Percentiles rank a stretch among this genome's conserved stretches.
These are phyloP conservation scores for Eumerus sabulonum DNA, from an alignment of 2,888 invertebrate species.

Conservation along the genomic window DNA sequence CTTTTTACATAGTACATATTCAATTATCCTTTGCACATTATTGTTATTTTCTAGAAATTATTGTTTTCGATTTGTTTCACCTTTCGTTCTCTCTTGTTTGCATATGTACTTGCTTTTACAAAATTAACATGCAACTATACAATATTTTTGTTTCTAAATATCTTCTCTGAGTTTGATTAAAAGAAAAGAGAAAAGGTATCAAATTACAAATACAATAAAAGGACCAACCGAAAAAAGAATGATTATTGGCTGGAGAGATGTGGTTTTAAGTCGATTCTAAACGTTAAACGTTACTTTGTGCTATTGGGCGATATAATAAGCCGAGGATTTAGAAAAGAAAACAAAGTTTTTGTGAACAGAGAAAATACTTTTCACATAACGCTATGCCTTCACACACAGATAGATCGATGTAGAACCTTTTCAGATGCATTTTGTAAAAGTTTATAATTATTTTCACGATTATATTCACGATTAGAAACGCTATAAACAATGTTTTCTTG, in stretches of 20 bases:
- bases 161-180: constrained; percentile 67
- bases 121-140: constrained; percentile 58
- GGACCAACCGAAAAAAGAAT: constrained; percentile 2
- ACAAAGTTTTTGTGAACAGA: too few species aligned
- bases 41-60: constrained; percentile 61
- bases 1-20: constrained; percentile 71
- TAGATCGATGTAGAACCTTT: background rate
- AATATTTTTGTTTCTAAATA: constrained; percentile 50
- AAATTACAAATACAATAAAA: constrained; percentile 50
- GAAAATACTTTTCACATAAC: constrained; percentile 53
- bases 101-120: constrained; percentile 52
- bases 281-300: constrained; percentile 53
- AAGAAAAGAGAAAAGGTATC: too few species aligned
- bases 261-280: constrained; percentile 32
- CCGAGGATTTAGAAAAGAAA: constrained; percentile 14
- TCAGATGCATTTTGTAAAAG: constrained; percentile 46
- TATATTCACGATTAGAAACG: constrained; percentile 65
- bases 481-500: constrained; percentile 50
- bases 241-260: constrained; percentile 49
- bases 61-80: constrained; percentile 50
- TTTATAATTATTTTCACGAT: constrained; percentile 37
- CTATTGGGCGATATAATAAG: constrained; percentile 40
- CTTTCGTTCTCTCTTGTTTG: constrained; percentile 7
- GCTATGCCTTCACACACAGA: constrained; percentile 29
- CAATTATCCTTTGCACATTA: constrained; percentile 69